Evolutionary conservation across 2,113 vertebrate genomes (phyloP).

Genomic region (Quiscalus mexicanus): DNA sequence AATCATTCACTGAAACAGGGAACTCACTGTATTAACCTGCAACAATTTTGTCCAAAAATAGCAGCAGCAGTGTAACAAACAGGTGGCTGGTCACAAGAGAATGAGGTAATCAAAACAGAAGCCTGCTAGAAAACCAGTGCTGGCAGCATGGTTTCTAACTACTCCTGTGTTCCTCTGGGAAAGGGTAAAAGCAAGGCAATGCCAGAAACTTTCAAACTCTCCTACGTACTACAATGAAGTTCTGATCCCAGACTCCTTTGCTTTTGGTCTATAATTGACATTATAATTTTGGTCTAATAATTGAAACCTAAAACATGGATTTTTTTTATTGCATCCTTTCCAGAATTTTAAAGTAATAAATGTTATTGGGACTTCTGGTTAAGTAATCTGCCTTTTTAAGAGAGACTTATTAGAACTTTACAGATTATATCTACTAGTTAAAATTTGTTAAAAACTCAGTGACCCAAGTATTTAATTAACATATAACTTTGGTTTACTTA

Average conservation of each 20-base stretch:
- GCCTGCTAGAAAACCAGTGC: background rate
- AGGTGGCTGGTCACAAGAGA: slow-evolving; percentile 26
- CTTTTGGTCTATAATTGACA: background rate
- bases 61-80: background rate
- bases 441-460: background rate
- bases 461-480: background rate
- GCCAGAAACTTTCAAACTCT: background rate
- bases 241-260: background rate
- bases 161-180: background rate
- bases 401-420: background rate
- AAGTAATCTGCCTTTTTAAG: background rate
- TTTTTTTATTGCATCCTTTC: background rate
- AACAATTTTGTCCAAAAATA: slow-evolving; percentile 1
- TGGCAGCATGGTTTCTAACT: background rate
- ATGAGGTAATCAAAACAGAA: slow-evolving; percentile 8
- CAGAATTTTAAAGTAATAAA: background rate
- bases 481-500: background rate
- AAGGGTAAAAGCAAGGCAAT: background rate
- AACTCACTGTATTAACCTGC: background rate
- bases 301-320: background rate
- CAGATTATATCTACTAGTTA: background rate
- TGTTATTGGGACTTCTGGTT: background rate
- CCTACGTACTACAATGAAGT: background rate
- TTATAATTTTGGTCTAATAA: background rate
- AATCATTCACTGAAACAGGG: background rate